Percentiles rank a stretch among this genome's conserved stretches.
These are phyloP conservation scores for Chloromyia formosa DNA, from an alignment of 2,888 invertebrate species.

Conservation along the genomic window DNA sequence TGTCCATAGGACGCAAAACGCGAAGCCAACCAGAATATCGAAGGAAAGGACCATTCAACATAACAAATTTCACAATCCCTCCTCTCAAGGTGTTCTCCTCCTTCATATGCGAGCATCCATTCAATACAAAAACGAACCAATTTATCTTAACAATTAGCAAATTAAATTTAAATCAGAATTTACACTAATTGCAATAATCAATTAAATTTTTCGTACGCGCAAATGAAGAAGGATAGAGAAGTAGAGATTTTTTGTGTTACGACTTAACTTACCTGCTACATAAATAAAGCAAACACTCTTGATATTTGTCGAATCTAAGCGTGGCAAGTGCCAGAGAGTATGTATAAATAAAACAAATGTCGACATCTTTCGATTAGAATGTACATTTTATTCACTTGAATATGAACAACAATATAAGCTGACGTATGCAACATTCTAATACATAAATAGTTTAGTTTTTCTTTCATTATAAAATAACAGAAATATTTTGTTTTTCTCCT, in stretches of 20 bases:
- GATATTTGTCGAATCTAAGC: not conserved
- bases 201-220: constrained; percentile 46
- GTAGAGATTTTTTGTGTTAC: constrained; percentile 52
- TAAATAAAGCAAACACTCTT: not conserved
- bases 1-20: too few relatives aligned
- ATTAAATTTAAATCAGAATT: constrained; percentile 11
- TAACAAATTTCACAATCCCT: too few relatives aligned
- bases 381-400: not conserved
- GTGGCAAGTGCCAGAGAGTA: not conserved
- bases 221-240: constrained; percentile 73
- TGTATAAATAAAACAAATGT: not conserved
- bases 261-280: not conserved
- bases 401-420: constrained; percentile 43
- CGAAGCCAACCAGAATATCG: too few relatives aligned
- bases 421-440: constrained; percentile 17
- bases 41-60: too few relatives aligned
- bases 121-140: not conserved
- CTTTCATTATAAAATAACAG: not conserved
- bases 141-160: not conserved
- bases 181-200: not conserved
- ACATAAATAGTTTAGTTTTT: not conserved
- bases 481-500: constrained; percentile 52
- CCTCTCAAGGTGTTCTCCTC: too few relatives aligned
- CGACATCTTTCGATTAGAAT: not conserved
- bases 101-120: constrained; percentile 44